These are phyloP conservation scores for Tetragonisca angustula DNA, from an alignment of 2,888 invertebrate species.

Conservation along the genomic window DNA sequence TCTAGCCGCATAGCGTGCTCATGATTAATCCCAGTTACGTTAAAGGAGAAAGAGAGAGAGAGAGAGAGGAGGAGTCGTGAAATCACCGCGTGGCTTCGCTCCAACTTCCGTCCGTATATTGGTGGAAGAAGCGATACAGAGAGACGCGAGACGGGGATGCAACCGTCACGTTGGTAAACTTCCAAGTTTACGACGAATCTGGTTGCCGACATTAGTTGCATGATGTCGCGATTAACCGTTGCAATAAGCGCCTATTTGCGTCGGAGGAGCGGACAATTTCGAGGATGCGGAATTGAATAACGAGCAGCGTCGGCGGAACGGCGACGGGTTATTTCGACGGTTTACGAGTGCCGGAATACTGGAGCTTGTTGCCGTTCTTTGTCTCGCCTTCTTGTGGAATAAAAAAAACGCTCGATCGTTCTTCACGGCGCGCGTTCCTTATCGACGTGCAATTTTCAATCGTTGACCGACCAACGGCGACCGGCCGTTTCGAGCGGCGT, in stretches of 20 bases:
- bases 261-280: conserved; percentile 10
- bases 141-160: conserved; percentile 37
- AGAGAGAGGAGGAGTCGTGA: conserved; percentile 46
- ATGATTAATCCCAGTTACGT: conserved; percentile 66
- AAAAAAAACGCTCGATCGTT: neutral
- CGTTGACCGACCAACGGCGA: neutral
- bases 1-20: conserved; percentile 50
- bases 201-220: conserved; percentile 53
- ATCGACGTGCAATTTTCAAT: neutral
- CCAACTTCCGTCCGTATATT: conserved; percentile 56
- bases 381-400: neutral
- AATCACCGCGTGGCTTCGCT: conserved; percentile 61
- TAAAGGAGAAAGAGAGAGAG: neutral
- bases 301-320: neutral
- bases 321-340: conserved; percentile 2
- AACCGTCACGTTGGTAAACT: conserved; percentile 65
- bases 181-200: conserved; percentile 47
- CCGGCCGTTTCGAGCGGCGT: neutral
- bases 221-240: conserved; percentile 57
- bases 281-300: conserved; percentile 25
- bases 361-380: no score
- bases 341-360: neutral
- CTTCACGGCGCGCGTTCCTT: neutral
- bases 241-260: conserved; percentile 47
- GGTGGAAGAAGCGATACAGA: conserved; percentile 70